These are phyloP conservation scores for Scaptomyza graminum DNA, from an alignment of 1,140 invertebrate genomes.

Conservation along the genomic window DNA sequence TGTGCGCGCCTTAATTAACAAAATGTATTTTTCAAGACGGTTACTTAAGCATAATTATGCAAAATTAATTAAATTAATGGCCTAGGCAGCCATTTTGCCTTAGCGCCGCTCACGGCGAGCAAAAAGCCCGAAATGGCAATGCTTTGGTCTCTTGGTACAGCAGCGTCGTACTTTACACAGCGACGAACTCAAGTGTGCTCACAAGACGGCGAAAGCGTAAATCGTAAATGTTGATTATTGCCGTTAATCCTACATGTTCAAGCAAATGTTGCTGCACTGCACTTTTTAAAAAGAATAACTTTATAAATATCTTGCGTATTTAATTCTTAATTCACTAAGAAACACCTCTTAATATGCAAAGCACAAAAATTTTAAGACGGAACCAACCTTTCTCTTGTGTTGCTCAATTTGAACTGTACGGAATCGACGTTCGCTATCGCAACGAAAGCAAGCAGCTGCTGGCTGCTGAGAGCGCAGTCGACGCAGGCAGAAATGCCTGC, in stretches of 20 bases:
- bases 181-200: slow-evolving; percentile 29
- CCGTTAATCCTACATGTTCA: not conserved
- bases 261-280: slow-evolving; percentile 11
- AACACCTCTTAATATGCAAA: slow-evolving; percentile 13
- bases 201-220: slow-evolving; percentile 13
- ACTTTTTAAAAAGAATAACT: slow-evolving; percentile 17
- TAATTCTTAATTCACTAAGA: slow-evolving; percentile 1
- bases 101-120: slow-evolving; percentile 26
- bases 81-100: slow-evolving; percentile 45
- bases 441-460: slow-evolving; percentile 55
- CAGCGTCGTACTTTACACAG: slow-evolving; percentile 30
- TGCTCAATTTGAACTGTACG: slow-evolving; percentile 75
- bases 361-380: slow-evolving; percentile 34
- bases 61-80: slow-evolving; percentile 43
- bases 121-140: slow-evolving; percentile 63
- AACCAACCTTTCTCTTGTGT: slow-evolving; percentile 68
- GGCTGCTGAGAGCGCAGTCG: slow-evolving; percentile 21
- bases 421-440: slow-evolving; percentile 27
- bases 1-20: slow-evolving; percentile 14
- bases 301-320: slow-evolving; percentile 1
- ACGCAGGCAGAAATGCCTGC: slow-evolving; percentile 15
- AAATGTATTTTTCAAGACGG: slow-evolving; percentile 8
- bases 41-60: slow-evolving; percentile 25
- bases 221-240: slow-evolving; percentile 11
- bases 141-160: slow-evolving; percentile 58